Evolutionary conservation across 2,888 invertebrate species (phyloP), one percentile per base, ranked within the genome.

Genomic region (Caenorhabditis zanzibari): DNA sequence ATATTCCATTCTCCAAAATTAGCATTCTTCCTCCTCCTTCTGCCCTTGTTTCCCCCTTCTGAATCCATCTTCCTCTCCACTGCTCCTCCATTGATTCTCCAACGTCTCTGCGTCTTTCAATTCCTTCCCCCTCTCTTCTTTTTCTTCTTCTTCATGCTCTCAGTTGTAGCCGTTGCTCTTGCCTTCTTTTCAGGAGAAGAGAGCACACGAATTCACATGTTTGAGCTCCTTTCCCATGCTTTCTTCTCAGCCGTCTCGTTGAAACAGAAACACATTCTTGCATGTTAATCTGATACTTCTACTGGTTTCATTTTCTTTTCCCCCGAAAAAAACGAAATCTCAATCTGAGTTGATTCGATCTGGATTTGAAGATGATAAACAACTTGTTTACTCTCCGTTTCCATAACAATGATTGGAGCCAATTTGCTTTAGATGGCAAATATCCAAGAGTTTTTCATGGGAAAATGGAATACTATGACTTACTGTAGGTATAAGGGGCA

Each of bases 101-200:
- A 22, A 47, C 59, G n/a, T 68, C 61, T 61, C 76, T 76, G 59
- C 61, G 68, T 61, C 76, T 68, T 58, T 38, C 26, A 52, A 24
- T 52, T 28, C 19, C 44, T 44, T 9, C 44, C 16, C 9, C 44
- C n/a, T 26, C 24, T n/a, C n/a, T n/a, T n/a, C n/a, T 54, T 16
- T 26, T 28, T 22, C 38, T 44, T 41, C 4, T 47, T 47, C 47
- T 47, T 10, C 47, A 47, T 47, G n/a, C 47, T 47, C 47, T 19
- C 56, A 68, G 52, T 52, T 47, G 76, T 76, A 76, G 76, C 69
- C 76, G 76, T 76, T 76, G 76, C 76, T 76, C 61, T 61, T 12
- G n/a, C n/a, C n/a, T n/a, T n/a, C 19, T 32, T 61, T 26, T n/a
- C 59, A 12, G 47, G 38, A 44, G 14, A 24, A 26, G 12, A 35